A percentile compares a stretch with the other conserved stretches of the same genome.
phyloP scores from a whole-genome alignment of 2,888 invertebrate species.

The Rhingia campestris region DNA sequence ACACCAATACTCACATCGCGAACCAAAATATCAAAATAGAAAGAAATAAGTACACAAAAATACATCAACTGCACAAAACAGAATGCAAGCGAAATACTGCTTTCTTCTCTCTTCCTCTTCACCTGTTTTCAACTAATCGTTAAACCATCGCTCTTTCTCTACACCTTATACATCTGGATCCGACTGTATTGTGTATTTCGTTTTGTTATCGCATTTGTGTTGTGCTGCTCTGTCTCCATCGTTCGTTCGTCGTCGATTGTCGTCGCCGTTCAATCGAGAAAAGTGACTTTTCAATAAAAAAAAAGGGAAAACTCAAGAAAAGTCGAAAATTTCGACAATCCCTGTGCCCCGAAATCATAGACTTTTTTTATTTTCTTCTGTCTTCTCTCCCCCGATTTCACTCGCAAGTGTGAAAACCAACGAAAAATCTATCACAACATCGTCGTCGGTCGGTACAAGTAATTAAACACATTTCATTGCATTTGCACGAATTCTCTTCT shows the following conservation, averaged over 20 bases:
- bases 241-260: conserved; percentile 36
- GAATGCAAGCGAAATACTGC: conserved; percentile 22
- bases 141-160: conserved; percentile 38
- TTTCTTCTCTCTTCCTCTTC: conserved; percentile 44
- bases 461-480: conserved; percentile 43
- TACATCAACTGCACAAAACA: conserved; percentile 34
- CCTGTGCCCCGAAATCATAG: conserved; percentile 35
- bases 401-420: conserved; percentile 19
- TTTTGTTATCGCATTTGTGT: conserved; percentile 35
- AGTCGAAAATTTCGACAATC: conserved; percentile 30
- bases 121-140: conserved; percentile 6
- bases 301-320: not conserved
- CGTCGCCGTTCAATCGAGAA: conserved; percentile 48
- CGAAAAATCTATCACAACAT: conserved; percentile 4
- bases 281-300: conserved; percentile 38
- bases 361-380: conserved; percentile 5
- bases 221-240: conserved; percentile 15
- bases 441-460: conserved; percentile 29
- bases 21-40: conserved; percentile 55
- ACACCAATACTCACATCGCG: conserved; percentile 20
- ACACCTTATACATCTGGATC: conserved; percentile 18
- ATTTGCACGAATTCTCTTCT: conserved; percentile 56
- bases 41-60: conserved; percentile 52
- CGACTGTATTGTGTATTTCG: conserved; percentile 4
- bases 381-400: conserved; percentile 38